Evolutionary conservation across 2,113 vertebrate genomes (phyloP), one percentile per base, ranked within the genome.

Genomic region (Craseonycteris thonglongyai): DNA sequence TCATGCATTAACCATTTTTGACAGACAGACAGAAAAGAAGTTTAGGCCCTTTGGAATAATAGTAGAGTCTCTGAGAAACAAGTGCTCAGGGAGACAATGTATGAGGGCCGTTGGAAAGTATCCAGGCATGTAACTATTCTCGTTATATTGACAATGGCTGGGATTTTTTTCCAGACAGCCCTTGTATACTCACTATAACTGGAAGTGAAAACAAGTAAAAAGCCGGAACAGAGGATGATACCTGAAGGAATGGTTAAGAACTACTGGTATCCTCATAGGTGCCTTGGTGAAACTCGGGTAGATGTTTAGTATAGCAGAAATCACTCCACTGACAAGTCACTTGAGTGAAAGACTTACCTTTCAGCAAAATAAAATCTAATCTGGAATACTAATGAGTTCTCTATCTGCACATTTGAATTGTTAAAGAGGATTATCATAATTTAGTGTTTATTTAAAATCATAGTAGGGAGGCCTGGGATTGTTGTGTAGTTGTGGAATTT

Each of bases 1-100:
- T 95, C 90, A 58, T 22, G 69, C 81, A 96, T 95, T 96, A 93
- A 97, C 95, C 90, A 74, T 84, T 88, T 96, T 88, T 92, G 96
- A 92, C 75, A 84, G 95, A 92, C 75, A 84, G 95, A 92, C 49
- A 85, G 90, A 87, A 65, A 88, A 35, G 68, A 91, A 90, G 87
- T 92, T 85, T 91, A 81, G 74, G 49, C 19, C 54, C 74, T 83
- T 65, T 61, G 42, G 54, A 83, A 91, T 49, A 93, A 75, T 40
- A 76, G 88, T 38, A 54, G n/a, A 94, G 49, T 68, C 74, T 94
- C 71, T 30, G 22, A 58, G 65, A 16, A 42, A 88, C n/a, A n/a
- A 88, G 18, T 78, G 45, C 18, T 81, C 49, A 26, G 83, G 51
- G 54, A 54, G 47, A 65, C 83, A 79, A 45, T 75, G 69, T n/a